Conservation (phyloP, 2,888 invertebrate species). For the Hydroisotoma schaefferi region DNA sequence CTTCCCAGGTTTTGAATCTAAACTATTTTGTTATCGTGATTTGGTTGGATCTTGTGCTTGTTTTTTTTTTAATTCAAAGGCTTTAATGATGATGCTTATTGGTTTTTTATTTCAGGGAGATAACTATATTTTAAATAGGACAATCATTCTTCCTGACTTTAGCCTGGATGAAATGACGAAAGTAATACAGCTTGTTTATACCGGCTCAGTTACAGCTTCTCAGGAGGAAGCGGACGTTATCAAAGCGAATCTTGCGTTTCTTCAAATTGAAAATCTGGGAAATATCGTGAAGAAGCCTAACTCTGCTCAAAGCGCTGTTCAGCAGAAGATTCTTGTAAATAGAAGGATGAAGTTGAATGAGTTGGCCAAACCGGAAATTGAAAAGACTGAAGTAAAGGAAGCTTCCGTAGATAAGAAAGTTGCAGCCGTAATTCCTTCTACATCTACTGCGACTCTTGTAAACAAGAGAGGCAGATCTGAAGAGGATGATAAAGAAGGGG, state of each 20-base stretch:
- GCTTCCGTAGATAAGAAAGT: background rate
- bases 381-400: background rate
- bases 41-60: background rate
- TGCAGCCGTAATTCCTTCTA: background rate
- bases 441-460: background rate
- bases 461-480: background rate
- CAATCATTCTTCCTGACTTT: constrained; percentile 25
- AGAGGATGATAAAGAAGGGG: background rate
- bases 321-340: constrained; percentile 12
- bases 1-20: constrained; percentile 22
- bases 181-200: constrained; percentile 25
- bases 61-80: background rate
- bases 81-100: background rate
- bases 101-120: constrained; percentile 19
- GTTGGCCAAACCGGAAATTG: no score
- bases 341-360: constrained; percentile 15
- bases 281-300: background rate
- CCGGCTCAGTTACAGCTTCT: constrained; percentile 14
- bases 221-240: constrained; percentile 11
- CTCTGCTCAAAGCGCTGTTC: background rate
- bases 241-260: constrained; percentile 11
- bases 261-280: constrained; percentile 13
- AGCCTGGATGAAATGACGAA: constrained; percentile 13
- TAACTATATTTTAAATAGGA: constrained; percentile 13
- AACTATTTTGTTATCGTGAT: background rate